phyloP scores from a whole-genome alignment of 2,888 invertebrate species.

The Caenorhabditis japonica region DNA sequence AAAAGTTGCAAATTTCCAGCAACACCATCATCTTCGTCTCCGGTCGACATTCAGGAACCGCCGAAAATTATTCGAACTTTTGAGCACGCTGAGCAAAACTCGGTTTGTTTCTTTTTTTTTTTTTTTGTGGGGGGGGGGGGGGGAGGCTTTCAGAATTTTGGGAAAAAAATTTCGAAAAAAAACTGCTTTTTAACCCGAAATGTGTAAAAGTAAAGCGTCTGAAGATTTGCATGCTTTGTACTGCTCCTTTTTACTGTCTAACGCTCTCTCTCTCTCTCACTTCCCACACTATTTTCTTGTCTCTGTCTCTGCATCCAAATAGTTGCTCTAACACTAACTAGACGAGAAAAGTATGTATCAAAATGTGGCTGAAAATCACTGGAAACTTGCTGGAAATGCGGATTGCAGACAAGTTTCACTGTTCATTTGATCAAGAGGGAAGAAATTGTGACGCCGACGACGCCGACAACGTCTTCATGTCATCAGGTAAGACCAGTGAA shows the following conservation, averaged over 20 bases:
- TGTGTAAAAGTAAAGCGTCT: too few species aligned
- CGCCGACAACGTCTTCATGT: conserved; percentile 1
- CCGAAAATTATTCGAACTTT: conserved; percentile 23
- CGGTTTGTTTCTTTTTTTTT: conserved; percentile 31
- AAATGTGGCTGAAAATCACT: too few species aligned
- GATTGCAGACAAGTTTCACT: conserved; percentile 58
- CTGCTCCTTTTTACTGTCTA: background rate
- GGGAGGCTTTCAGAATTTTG: conserved; percentile 1
- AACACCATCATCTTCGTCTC: conserved; percentile 9
- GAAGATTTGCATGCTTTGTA: background rate
- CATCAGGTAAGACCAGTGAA: conserved; percentile 25
- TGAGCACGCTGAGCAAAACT: conserved; percentile 33
- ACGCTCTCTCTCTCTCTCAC: background rate
- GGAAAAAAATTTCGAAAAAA: background rate
- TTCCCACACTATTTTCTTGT: background rate
- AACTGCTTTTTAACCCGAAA: background rate
- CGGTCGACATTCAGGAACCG: background rate
- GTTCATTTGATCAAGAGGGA: conserved; percentile 53
- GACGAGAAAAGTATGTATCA: too few species aligned
- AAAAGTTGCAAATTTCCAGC: conserved; percentile 2
- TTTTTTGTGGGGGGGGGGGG: too few species aligned
- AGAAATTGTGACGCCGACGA: conserved; percentile 15
- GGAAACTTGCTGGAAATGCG: background rate
- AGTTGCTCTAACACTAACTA: too few species aligned
- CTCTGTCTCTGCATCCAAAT: background rate